Evolutionary conservation across 2,888 invertebrate genomes (phyloP).

Genomic region (Auanema sp.): DNA sequence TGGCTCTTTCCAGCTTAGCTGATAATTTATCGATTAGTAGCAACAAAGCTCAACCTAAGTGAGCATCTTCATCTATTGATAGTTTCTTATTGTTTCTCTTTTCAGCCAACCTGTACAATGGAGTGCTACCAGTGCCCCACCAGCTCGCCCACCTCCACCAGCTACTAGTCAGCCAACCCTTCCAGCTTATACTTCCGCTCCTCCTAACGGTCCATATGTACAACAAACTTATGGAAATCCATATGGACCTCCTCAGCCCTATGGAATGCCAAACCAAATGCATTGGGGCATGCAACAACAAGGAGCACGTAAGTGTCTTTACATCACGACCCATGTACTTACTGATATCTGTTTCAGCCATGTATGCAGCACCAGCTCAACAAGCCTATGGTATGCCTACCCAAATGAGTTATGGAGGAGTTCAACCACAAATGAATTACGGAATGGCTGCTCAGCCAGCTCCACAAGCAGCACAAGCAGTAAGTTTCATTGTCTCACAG

Average conservation of each 20-base stretch:
- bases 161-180: conserved; percentile 9
- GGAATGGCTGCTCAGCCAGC: background rate
- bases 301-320: conserved; percentile 6
- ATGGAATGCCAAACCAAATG: conserved; percentile 18
- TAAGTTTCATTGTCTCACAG: background rate
- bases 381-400: conserved; percentile 1
- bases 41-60: conserved; percentile 17
- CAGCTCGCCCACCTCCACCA: conserved; percentile 17
- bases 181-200: conserved; percentile 2
- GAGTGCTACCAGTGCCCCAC: conserved; percentile 13
- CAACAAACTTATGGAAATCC: conserved; percentile 1
- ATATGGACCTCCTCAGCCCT: conserved; percentile 9
- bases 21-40: conserved; percentile 39
- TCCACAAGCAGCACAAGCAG: background rate
- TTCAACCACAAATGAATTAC: conserved; percentile 13
- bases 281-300: conserved; percentile 20
- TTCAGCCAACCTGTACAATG: conserved; percentile 29
- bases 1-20: conserved; percentile 38
- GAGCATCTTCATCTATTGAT: background rate
- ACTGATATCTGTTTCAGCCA: conserved; percentile 5
- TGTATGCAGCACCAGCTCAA: conserved; percentile 18
- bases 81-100: background rate
- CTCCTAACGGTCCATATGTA: conserved; percentile 10
- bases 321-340: background rate
- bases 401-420: conserved; percentile 12